phyloP scores from a whole-genome alignment of 2,797 vertebrate genomes.

The Tenualosa ilisha region DNA sequence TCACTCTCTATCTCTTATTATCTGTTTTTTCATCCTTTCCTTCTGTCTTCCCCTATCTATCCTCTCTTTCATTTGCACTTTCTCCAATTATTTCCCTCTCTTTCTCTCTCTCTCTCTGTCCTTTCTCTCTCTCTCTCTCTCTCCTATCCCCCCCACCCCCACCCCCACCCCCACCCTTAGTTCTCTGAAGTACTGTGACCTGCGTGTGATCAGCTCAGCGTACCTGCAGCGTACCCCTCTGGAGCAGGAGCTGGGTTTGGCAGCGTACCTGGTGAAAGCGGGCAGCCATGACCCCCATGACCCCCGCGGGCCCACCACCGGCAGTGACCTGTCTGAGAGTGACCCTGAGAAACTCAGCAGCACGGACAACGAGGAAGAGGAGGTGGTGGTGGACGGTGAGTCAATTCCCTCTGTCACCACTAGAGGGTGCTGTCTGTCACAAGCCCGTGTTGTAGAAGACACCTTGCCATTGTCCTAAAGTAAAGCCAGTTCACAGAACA shows the following conservation, averaged over 20 bases:
- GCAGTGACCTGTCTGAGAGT: conserved; percentile 85
- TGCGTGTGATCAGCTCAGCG: conserved; percentile 90
- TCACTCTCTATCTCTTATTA: too few relatives aligned
- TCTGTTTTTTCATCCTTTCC: too few relatives aligned
- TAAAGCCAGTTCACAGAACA: too few relatives aligned
- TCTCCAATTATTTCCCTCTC: too few relatives aligned
- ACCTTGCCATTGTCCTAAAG: not conserved
- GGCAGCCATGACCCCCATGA: conserved; percentile 72
- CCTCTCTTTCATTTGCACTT: too few relatives aligned
- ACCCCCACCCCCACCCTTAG: conserved; percentile 61
- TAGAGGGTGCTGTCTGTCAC: not conserved
- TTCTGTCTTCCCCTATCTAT: not conserved
- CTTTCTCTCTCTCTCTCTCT: not conserved
- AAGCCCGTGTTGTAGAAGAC: not conserved
- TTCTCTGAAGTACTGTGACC: conserved; percentile 94
- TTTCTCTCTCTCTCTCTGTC: too few relatives aligned
- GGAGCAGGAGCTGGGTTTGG: conserved; percentile 95
- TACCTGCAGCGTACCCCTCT: conserved; percentile 88
- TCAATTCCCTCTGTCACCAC: not conserved
- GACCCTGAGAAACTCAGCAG: conserved; percentile 92
- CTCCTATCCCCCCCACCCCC: not conserved
- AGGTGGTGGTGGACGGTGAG: conserved; percentile 81
- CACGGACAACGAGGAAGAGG: conserved; percentile 93
- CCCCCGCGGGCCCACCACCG: conserved; percentile 64
- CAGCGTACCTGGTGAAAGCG: conserved; percentile 86